phyloP scores from a whole-genome alignment of 2,113 vertebrate genomes.

The Cariama cristata region DNA sequence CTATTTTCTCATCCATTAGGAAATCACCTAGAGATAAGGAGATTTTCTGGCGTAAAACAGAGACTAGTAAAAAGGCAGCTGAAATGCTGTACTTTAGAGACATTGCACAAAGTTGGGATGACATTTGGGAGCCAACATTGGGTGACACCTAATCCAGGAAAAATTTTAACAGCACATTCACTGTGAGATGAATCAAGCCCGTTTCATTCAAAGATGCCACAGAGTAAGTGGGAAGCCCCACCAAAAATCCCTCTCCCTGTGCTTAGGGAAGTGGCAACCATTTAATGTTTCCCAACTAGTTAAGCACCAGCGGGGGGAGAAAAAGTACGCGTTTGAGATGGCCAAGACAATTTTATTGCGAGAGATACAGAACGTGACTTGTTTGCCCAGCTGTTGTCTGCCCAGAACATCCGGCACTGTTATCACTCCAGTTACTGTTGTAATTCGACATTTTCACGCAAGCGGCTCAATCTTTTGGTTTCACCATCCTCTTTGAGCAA shows the following conservation, averaged over 20 bases:
- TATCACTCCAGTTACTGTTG: not conserved
- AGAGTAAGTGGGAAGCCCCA: constrained; percentile 13
- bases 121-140: not conserved
- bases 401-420: constrained; percentile 13
- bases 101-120: not conserved
- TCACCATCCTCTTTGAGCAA: not conserved
- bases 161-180: not conserved
- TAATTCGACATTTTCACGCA: not conserved
- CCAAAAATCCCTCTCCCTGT: not conserved
- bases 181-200: not conserved
- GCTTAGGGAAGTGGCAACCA: not conserved
- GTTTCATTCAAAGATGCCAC: not conserved
- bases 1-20: constrained; percentile 28
- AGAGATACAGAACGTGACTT: constrained; percentile 43
- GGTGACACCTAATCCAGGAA: not conserved
- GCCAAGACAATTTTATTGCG: constrained; percentile 44
- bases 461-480: constrained; percentile 5
- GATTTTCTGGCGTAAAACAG: not conserved
- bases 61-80: constrained; percentile 12
- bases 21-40: constrained; percentile 12
- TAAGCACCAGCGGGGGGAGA: not conserved
- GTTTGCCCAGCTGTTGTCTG: constrained; percentile 67
- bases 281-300: not conserved
- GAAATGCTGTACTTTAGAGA: not conserved
- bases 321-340: not conserved